Base-by-base conservation (phyloP, 30 jellyfish, hydroid and myxozoan genomes). In the Phacellophora camtschatica region DNA sequence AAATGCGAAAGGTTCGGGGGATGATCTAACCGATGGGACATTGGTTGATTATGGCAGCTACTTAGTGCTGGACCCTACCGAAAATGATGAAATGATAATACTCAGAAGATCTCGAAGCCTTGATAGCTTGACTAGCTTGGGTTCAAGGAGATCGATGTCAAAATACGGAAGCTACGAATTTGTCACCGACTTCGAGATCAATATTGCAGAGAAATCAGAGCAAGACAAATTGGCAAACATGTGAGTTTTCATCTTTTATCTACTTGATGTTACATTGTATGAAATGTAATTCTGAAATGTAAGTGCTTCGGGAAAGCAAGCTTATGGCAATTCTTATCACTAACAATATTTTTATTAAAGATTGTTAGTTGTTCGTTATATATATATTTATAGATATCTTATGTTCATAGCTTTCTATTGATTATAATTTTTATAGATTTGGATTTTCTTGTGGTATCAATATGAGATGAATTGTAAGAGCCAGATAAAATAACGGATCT, bases 191-290 rank as follows among this genome's bases (percentile, higher is more conserved):
- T 81, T 63, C 41, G 99, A 93, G 56, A 76, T 93, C 45, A 71
- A 77, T 19, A 93, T 93, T 25, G 99, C 99, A 5, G 99, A 93
- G 90, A 86, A 93, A 49, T 88, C 90, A 53, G 97, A 93, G 45
- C 15, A 84, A 23, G 90, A 57, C 13, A 82, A 59, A 55, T 70
- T 37, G 41, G 59, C 24, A 25, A 46, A 37, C 37, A 67, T 7
- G 91, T 80, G 91, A 80, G 91, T 80, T 22, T 22, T 27, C n/a
- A 23, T 11, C 74, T 15, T 23, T 5, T n/a, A 8, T 56, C 16
- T 56, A 28, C 28, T 56, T 56, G 41, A 33, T 56, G 8, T 56
- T 55, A 13, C 28, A 37, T 3, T 18, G 37, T 16, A 46, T 16
- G n/a, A 16, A 16, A 12, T 46, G 20, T 16, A 23, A 8, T 46